A percentile compares a stretch with the other conserved stretches of the same genome.
These are phyloP conservation scores for Petrocephalus microphthalmus DNA, from an alignment of 2,113 vertebrate species.

Conservation along the genomic window DNA sequence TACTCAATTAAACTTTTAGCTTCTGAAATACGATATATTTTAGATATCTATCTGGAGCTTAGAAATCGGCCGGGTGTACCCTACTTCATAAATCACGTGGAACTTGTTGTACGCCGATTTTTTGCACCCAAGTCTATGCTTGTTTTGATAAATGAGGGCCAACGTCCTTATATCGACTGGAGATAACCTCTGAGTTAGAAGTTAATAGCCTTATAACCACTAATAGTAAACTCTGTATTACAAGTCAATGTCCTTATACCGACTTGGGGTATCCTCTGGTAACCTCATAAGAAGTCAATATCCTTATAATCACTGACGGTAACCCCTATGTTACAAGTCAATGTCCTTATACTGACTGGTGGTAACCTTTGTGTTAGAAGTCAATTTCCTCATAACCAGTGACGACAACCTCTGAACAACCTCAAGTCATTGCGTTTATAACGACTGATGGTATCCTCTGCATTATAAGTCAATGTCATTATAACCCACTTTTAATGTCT, in stretches of 20 bases:
- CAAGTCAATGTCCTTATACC: neutral
- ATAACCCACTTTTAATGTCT: no score
- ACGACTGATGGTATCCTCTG: neutral
- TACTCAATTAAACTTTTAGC: no score
- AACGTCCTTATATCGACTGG: neutral
- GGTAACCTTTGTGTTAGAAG: neutral
- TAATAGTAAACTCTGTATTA: fast-evolving
- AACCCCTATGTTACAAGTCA: neutral
- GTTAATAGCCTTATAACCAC: neutral
- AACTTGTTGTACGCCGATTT: no score
- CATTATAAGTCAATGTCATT: neutral
- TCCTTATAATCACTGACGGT: neutral
- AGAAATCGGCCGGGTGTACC: no score
- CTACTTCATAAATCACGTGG: no score
- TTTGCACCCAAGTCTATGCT: no score
- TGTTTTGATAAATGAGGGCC: no score
- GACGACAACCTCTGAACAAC: neutral
- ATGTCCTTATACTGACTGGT: neutral
- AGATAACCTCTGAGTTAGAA: neutral
- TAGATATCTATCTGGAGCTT: no score
- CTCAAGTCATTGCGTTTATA: neutral
- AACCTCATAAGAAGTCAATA: neutral
- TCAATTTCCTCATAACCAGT: neutral
- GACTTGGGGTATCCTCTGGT: neutral
- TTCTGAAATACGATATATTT: no score